Evolutionary conservation across 1,140 invertebrate genomes (phyloP), one percentile per base, ranked within the genome.

Genomic region (Drosophila murphyi): DNA sequence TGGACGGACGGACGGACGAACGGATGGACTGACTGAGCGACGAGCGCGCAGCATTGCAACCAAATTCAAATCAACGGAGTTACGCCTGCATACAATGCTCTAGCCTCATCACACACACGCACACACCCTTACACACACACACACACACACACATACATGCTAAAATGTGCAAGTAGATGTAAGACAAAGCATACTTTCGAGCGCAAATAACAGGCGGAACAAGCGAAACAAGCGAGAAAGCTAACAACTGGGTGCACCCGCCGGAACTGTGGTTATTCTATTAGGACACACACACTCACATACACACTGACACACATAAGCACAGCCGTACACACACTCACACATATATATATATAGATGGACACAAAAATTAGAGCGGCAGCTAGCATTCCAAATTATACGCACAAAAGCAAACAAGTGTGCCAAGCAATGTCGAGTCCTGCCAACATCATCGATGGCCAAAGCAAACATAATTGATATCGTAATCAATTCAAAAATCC

Each of bases 401-500:
- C 83, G 80, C 77, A 76, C 61, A 89, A 89, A 89, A 85, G 74
- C 85, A 88, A 89, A 88, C 85, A 88, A 78, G 47, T 67, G 72
- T 48, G 52, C 61, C 75, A 70, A 65, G 35, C 43, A 56, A 56
- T 43, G 35, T 51, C 43, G 54, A 28, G 41, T 56, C 29, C 39
- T 55, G 56, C 59, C 59, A 57, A 64, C 72, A 69, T 59, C 73
- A 59, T 80, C 81, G 57, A 73, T 89, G 85, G 70, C 83, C 85
- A 60, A 85, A 89, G 85, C 85, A 89, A 89, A 89, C 85, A 89
- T 89, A 89, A 89, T 89, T 89, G 85, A 89, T 89, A 89, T 89
- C 80, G 85, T 89, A 89, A 89, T 89, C 85, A 89, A 89, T 89
- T 89, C 86, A 89, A 89, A 89, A 89, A 89, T 89, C 81, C 88